Conservation (phyloP, 2,797 vertebrate species). For the Hybognathus amarus region DNA sequence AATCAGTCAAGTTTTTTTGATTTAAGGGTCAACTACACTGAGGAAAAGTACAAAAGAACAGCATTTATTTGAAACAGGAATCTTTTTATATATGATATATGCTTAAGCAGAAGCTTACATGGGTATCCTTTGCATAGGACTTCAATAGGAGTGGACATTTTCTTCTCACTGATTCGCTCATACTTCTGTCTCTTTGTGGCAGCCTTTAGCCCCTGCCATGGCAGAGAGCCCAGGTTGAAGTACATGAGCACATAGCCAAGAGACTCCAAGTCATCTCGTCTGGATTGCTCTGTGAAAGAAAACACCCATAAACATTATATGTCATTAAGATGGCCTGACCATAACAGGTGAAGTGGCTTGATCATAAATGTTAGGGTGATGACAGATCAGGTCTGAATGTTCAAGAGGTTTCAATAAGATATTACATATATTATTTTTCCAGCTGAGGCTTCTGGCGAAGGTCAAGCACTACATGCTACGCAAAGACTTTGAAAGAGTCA, state of each 20-base stretch:
- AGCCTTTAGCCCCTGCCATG: conserved; percentile 90
- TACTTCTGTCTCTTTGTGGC: conserved; percentile 92
- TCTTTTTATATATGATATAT: not conserved
- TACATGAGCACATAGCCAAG: conserved; percentile 91
- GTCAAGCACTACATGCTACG: too few species aligned
- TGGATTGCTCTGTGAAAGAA: conserved; percentile 82
- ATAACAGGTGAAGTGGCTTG: not conserved
- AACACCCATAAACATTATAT: not conserved
- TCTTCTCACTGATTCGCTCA: conserved; percentile 90
- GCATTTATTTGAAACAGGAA: not conserved
- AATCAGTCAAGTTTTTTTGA: not conserved
- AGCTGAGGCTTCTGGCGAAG: too few species aligned
- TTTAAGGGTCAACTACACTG: not conserved
- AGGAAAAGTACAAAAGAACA: not conserved
- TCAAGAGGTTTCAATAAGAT: not conserved
- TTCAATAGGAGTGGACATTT: conserved; percentile 92
- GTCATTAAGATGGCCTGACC: not conserved
- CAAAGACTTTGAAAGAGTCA: too few species aligned
- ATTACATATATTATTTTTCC: not conserved
- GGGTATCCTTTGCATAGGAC: conserved; percentile 91
- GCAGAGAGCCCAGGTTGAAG: conserved; percentile 90
- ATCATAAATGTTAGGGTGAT: not conserved
- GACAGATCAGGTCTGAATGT: not conserved
- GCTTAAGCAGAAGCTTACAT: conserved; percentile 75
- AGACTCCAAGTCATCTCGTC: conserved; percentile 89